Conservation (phyloP, 2,113 vertebrate genomes). For the Hyaena hyaena region DNA sequence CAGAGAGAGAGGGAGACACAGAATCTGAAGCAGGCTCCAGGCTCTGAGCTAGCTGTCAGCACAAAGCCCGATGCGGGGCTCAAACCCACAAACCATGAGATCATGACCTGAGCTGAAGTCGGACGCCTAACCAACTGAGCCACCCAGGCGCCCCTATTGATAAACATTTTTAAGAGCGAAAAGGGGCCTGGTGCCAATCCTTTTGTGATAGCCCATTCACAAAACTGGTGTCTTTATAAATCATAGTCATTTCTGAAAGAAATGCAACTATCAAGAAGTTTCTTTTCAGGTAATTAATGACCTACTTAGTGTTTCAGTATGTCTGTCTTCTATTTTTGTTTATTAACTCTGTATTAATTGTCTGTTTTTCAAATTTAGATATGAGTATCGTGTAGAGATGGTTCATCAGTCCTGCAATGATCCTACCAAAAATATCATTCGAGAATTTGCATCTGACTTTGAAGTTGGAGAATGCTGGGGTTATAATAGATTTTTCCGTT, state of each 20-base stretch:
- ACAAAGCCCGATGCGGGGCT: too few species aligned
- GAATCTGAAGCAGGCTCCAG: too few species aligned
- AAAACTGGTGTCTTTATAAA: background rate
- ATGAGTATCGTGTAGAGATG: constrained; percentile 99
- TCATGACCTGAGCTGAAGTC: too few species aligned
- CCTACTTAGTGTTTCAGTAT: background rate
- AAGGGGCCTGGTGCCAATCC: background rate
- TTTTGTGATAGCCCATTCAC: background rate
- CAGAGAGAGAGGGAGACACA: too few species aligned
- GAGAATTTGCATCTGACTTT: constrained; percentile 98
- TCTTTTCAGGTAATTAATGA: background rate
- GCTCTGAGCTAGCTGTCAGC: too few species aligned
- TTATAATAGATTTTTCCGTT: constrained; percentile 98
- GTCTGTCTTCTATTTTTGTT: background rate
- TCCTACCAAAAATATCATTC: constrained; percentile 97
- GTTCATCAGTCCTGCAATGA: constrained; percentile 98
- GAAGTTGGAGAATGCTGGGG: constrained; percentile 99
- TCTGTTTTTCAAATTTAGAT: constrained; percentile 85
- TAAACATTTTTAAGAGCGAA: background rate
- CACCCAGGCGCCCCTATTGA: too few species aligned
- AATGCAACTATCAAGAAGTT: background rate
- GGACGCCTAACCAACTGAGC: too few species aligned
- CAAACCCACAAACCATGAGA: too few species aligned
- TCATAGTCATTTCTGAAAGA: background rate
- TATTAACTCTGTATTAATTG: constrained; percentile 10